Conservation (phyloP, 2,113 vertebrate species). For the Pangasianodon hypophthalmus region DNA sequence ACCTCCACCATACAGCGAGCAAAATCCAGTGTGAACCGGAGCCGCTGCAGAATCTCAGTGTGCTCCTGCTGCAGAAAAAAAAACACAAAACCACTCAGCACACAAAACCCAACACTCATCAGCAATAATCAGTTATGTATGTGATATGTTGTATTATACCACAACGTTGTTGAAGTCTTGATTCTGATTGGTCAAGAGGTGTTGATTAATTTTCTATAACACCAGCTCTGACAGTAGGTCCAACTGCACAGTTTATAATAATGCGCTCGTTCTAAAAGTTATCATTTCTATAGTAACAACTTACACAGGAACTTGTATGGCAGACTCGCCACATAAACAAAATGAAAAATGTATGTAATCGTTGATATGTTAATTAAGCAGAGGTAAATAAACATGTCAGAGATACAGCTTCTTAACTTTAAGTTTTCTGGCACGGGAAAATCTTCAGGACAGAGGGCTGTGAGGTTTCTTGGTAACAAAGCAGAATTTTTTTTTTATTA, state of each 20-base stretch:
- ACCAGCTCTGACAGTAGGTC: no score
- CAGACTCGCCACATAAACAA: background rate
- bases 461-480: background rate
- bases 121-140: background rate
- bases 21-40: constrained; percentile 89
- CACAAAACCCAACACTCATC: background rate
- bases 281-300: background rate
- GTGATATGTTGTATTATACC: background rate
- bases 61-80: constrained; percentile 86
- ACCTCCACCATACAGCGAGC: constrained; percentile 89
- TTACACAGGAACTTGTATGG: background rate
- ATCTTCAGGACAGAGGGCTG: background rate
- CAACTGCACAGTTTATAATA: background rate
- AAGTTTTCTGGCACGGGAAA: no score
- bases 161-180: no score
- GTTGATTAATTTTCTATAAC: no score
- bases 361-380: background rate
- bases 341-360: background rate
- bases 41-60: constrained; percentile 84
- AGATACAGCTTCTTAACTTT: background rate
- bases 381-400: background rate
- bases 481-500: no score
- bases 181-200: no score
- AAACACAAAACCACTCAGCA: background rate
- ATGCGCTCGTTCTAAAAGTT: background rate